These are phyloP conservation scores for Microtus oregoni DNA, from an alignment of 2,113 vertebrate genomes.

Conservation along the genomic window DNA sequence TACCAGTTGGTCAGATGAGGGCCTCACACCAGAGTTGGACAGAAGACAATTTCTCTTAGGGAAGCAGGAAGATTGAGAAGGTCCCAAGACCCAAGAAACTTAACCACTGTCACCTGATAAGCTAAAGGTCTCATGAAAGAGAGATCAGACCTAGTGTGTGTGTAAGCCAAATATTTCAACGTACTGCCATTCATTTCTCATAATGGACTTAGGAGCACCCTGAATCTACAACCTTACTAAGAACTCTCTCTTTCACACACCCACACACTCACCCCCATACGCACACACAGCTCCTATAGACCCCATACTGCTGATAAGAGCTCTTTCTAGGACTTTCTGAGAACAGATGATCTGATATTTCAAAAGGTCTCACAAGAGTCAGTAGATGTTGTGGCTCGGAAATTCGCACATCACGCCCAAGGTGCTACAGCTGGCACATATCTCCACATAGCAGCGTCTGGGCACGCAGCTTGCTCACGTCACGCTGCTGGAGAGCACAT, in stretches of 20 bases:
- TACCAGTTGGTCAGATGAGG: neutral
- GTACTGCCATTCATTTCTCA: neutral
- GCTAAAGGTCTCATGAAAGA: neutral
- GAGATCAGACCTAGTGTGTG: neutral
- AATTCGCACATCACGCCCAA: neutral
- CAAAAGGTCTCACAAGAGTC: neutral
- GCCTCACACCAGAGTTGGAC: neutral
- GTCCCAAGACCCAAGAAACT: neutral
- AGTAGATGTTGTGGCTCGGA: neutral
- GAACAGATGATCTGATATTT: neutral
- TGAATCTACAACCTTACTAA: neutral
- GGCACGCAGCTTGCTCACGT: neutral
- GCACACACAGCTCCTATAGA: neutral
- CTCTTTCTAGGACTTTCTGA: neutral
- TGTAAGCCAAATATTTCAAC: neutral
- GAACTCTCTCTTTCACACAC: neutral
- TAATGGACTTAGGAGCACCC: neutral
- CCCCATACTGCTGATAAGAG: neutral
- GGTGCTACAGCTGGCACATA: neutral
- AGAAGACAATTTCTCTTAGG: neutral
- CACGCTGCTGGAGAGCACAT: neutral
- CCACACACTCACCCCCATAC: neutral
- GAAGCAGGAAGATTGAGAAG: neutral
- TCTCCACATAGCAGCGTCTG: neutral
- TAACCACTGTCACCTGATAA: neutral